Conservation (phyloP, 2,888 invertebrate species). For the Andricus curvator region DNA sequence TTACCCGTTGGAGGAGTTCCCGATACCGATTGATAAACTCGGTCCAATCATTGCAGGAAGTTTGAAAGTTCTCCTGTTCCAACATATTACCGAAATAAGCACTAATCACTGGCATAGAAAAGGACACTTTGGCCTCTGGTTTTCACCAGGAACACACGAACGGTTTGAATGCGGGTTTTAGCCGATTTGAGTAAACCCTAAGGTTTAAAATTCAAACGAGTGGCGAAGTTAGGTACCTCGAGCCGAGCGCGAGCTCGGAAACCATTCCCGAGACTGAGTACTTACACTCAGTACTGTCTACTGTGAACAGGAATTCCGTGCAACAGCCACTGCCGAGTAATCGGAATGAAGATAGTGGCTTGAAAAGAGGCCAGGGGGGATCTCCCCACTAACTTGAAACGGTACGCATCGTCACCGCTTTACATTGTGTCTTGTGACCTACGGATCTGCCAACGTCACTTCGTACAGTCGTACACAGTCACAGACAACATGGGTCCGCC, state of each 20-base stretch:
- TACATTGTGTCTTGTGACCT: conserved; percentile 10
- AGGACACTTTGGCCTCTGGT: not conserved
- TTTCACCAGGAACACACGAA: not conserved
- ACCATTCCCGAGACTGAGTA: conserved; percentile 30
- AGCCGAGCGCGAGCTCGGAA: not conserved
- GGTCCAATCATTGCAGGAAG: conserved; percentile 86
- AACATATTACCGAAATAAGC: conserved; percentile 78
- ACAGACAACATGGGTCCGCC: conserved; percentile 11
- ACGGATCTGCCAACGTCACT: conserved; percentile 12
- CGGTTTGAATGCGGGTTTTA: not conserved
- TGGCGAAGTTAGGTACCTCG: not conserved
- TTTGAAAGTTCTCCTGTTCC: conserved; percentile 83
- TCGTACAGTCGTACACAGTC: not conserved
- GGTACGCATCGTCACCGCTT: conserved; percentile 25
- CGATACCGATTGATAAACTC: conserved; percentile 86
- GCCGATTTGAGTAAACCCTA: not conserved
- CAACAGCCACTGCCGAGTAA: conserved; percentile 38
- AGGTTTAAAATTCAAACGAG: not conserved
- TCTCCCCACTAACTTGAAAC: conserved; percentile 51
- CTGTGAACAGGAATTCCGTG: conserved; percentile 33
- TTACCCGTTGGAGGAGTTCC: conserved; percentile 86
- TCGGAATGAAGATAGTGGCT: conserved; percentile 56
- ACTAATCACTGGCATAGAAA: not conserved
- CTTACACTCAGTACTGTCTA: not conserved
- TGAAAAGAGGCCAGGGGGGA: conserved; percentile 43